A percentile compares a stretch with the other conserved stretches of the same genome.
Evolutionary conservation across 2,113 vertebrate species (phyloP).

Genomic region (Periophthalmus modestus): DNA sequence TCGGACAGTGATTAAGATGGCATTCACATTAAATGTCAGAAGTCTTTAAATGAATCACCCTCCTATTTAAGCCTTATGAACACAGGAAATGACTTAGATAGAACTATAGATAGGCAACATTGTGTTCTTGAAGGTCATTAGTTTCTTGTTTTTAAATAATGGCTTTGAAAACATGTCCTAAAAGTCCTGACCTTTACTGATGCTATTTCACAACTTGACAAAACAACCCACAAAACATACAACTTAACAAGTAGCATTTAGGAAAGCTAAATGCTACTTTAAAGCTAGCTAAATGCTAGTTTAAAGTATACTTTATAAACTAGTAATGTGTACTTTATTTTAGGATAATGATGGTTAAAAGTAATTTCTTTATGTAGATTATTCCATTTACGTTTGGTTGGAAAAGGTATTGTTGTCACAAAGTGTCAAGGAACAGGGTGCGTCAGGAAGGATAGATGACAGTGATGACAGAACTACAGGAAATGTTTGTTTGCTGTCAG

Average conservation of each 20-base stretch:
- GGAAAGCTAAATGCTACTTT: no score
- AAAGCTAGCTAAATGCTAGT: no score
- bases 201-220: not conserved
- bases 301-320: not conserved
- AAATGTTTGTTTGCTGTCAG: not conserved
- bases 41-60: not conserved
- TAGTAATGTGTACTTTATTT: no score
- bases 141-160: no score
- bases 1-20: constrained; percentile 23
- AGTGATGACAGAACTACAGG: not conserved
- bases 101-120: not conserved
- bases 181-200: constrained; percentile 8
- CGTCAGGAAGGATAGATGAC: constrained; percentile 19
- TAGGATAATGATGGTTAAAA: no score
- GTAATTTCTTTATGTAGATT: no score
- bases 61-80: not conserved
- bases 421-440: constrained; percentile 27
- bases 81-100: not conserved
- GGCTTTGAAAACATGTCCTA: no score
- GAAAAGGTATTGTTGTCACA: no score
- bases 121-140: no score
- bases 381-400: no score
- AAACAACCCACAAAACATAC: not conserved
- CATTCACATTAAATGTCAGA: constrained; percentile 15
- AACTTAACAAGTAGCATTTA: no score